phyloP scores from a whole-genome alignment of 2,888 invertebrate genomes.

The Tetragonula carbonaria region DNA sequence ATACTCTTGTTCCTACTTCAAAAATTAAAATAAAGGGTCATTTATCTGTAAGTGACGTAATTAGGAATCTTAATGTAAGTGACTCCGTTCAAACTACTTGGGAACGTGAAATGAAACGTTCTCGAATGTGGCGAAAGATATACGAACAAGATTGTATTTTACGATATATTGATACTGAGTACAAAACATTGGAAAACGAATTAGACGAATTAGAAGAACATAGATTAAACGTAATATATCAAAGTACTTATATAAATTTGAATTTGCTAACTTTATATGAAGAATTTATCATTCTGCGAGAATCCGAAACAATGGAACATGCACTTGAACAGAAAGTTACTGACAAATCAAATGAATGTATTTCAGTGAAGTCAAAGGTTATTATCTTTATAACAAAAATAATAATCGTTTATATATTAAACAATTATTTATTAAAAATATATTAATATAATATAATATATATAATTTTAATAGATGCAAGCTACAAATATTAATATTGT shows the following conservation, averaged over 20 bases:
- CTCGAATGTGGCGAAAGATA: constrained; percentile 85
- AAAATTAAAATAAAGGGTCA: constrained; percentile 66
- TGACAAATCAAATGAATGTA: constrained; percentile 85
- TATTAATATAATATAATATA: constrained; percentile 17
- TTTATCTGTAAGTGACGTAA: constrained; percentile 44
- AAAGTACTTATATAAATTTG: constrained; percentile 86
- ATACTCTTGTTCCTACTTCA: constrained; percentile 17
- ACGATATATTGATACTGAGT: constrained; percentile 85
- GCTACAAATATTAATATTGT: constrained; percentile 83
- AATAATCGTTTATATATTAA: constrained; percentile 6
- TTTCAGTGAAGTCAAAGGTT: constrained; percentile 67
- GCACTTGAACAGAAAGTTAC: constrained; percentile 87
- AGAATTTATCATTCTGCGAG: constrained; percentile 90
- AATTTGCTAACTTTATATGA: constrained; percentile 89
- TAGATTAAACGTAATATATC: constrained; percentile 86
- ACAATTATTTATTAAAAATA: not conserved
- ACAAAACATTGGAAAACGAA: constrained; percentile 88
- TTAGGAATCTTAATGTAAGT: constrained; percentile 57
- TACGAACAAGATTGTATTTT: constrained; percentile 89
- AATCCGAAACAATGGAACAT: constrained; percentile 90
- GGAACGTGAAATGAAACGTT: constrained; percentile 86
- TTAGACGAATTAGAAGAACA: constrained; percentile 86
- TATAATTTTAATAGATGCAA: constrained; percentile 66
- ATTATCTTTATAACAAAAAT: constrained; percentile 15
- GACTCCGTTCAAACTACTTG: constrained; percentile 84